Evolutionary conservation across 2,797 vertebrate species (phyloP).

Genomic region (Amniataba percoides): DNA sequence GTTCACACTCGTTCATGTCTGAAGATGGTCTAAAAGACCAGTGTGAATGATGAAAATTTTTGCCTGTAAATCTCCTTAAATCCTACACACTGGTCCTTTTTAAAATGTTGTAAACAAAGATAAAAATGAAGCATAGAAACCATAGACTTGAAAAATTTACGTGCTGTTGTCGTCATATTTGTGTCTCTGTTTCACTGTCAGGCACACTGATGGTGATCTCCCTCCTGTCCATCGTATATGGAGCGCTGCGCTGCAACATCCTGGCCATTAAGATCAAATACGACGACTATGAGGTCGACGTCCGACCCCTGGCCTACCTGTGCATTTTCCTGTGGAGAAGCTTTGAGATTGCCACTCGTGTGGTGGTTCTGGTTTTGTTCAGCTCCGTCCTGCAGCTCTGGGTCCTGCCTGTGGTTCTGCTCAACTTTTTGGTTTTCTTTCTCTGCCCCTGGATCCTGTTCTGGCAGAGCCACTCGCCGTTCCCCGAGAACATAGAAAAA

Average conservation of each 20-base stretch:
- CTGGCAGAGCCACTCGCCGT: conserved; percentile 93
- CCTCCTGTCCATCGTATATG: conserved; percentile 96
- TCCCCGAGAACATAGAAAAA: conserved; percentile 97
- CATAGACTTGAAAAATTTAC: not conserved
- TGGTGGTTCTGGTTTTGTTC: conserved; percentile 94
- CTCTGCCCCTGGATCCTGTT: conserved; percentile 95
- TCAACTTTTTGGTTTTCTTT: conserved; percentile 93
- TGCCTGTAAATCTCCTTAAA: no score
- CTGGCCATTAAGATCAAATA: conserved; percentile 98
- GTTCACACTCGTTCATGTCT: not conserved
- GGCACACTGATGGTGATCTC: conserved; percentile 94
- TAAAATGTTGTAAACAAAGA: not conserved
- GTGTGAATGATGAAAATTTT: no score
- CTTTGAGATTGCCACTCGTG: conserved; percentile 95
- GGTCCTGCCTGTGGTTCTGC: conserved; percentile 89
- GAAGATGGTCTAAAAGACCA: no score
- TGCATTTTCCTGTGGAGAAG: conserved; percentile 97
- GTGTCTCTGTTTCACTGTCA: conserved; percentile 62
- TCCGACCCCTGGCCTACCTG: conserved; percentile 92
- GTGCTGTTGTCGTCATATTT: not conserved
- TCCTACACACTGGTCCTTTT: not conserved
- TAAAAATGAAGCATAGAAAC: not conserved
- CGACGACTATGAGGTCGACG: conserved; percentile 92
- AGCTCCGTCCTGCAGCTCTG: conserved; percentile 94
- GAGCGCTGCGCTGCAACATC: conserved; percentile 97